Conservation (phyloP, 2,888 invertebrate species). For the Cosmopolites sordidus region DNA sequence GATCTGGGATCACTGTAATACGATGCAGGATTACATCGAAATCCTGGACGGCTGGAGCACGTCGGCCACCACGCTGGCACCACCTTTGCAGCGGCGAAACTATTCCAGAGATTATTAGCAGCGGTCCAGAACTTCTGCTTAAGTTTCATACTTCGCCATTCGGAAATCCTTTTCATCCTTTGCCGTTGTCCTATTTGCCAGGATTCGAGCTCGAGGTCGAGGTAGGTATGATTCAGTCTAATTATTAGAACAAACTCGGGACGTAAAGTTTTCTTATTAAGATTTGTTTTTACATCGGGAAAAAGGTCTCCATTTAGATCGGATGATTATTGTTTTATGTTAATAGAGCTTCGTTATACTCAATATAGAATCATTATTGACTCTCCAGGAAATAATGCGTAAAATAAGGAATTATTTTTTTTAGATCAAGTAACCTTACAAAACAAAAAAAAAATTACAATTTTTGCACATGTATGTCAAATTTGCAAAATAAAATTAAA, state of each 20-base stretch:
- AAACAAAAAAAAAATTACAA: too few relatives aligned
- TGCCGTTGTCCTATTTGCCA: slow-evolving; percentile 71
- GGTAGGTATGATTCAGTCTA: slow-evolving; percentile 48
- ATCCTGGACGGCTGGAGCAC: slow-evolving; percentile 74
- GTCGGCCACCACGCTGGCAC: slow-evolving; percentile 67
- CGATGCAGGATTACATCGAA: slow-evolving; percentile 76
- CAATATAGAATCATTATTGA: too few relatives aligned
- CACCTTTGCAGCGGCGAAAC: slow-evolving; percentile 79
- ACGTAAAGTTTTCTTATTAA: too few relatives aligned
- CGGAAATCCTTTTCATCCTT: slow-evolving; percentile 77
- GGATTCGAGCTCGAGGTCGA: slow-evolving; percentile 80
- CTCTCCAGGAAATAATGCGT: too few relatives aligned
- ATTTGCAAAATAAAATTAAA: too few relatives aligned
- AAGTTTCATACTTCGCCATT: slow-evolving; percentile 78
- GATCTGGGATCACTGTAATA: slow-evolving; percentile 78
- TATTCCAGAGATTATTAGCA: slow-evolving; percentile 73
- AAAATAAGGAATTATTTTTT: too few relatives aligned
- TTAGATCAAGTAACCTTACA: too few relatives aligned
- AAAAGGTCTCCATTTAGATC: too few relatives aligned
- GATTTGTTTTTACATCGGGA: too few relatives aligned
- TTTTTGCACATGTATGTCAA: too few relatives aligned
- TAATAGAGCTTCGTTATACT: too few relatives aligned
- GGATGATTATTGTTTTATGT: too few relatives aligned
- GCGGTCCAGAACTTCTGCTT: slow-evolving; percentile 71
- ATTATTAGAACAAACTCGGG: slow-evolving; percentile 1